Base-by-base conservation (phyloP, 1,140 invertebrate genomes). In the Papilio helenus region DNA sequence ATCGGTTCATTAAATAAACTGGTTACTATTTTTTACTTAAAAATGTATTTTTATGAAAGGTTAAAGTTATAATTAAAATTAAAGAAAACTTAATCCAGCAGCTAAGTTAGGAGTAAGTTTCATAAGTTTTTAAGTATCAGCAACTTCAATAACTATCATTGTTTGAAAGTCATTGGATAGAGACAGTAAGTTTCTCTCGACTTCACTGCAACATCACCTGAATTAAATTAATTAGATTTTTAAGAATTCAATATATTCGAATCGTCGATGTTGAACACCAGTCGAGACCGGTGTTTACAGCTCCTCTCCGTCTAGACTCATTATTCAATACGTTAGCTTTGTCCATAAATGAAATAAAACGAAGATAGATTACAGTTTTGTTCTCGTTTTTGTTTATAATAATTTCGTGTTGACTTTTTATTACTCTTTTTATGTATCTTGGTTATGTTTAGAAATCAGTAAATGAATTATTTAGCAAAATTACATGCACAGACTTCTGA, bases 241-340 rank as follows among this genome's bases (percentile, higher is more conserved):
- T 77, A 77, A 61, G 55, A 77, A 61, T 77, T 42, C 76, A 77
- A 77, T 77, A 65, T 77, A 77, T 77, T 77, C 51, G 29, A 42
- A 77, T 77, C 29, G 29, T 77, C 23, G 55, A 61, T 23, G 29
- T 65, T 61, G 23, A 61, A 77, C 20, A 65, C 34, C 4, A 39
- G 76, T 29, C 44, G 49, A 76, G 29, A 76, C 18, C 26, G 49
- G 55, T 42, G 55, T 77, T 68, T 44, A 77, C 58, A 77, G 55
- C 76, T 65, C 74, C 29, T 76, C 55, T 39, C 55, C 39, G 76
- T 77, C 76, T 77, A 77, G 76, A 77, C 76, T 77, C 76, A 77
- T 77, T 77, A 77, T 77, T 61, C 76, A 77, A 77, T 61, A 77
- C 76, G 76, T 77, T 77, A 51, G 44, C 26, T 76, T 3, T 55